Conservation (phyloP, 2,113 vertebrate species). For the Neodontobutis hainanensis region DNA sequence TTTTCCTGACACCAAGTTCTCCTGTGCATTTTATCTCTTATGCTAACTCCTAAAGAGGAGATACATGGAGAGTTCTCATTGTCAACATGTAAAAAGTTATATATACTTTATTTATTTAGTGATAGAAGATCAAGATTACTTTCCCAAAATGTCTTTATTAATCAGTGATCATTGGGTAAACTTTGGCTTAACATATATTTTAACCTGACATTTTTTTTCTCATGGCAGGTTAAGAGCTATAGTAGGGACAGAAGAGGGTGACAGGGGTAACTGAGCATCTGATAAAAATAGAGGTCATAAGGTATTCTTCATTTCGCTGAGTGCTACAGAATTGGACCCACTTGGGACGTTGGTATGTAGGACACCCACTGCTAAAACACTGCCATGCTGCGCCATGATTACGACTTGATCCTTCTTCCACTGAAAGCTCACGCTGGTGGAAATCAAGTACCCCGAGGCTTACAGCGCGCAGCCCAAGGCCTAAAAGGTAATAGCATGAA, state of each 20-base stretch:
- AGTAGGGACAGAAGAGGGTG: constrained; percentile 21
- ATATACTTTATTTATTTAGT: no score
- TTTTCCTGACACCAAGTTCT: no score
- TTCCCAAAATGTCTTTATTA: constrained; percentile 7
- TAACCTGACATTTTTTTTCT: constrained; percentile 46
- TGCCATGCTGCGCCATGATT: constrained; percentile 67
- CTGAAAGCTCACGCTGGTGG: constrained; percentile 67
- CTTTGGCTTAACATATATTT: constrained; percentile 18
- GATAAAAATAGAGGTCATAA: constrained; percentile 78
- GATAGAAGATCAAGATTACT: no score
- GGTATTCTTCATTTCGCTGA: constrained; percentile 76
- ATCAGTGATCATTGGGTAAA: constrained; percentile 22
- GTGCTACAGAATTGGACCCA: constrained; percentile 70
- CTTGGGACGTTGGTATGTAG: constrained; percentile 77
- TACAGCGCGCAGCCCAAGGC: constrained; percentile 71
- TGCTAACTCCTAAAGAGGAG: no score
- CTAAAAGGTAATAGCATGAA: constrained; percentile 80
- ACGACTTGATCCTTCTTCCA: constrained; percentile 70
- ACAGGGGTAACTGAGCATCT: constrained; percentile 55
- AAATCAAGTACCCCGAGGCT: constrained; percentile 76
- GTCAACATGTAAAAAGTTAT: no score
- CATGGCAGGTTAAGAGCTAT: constrained; percentile 42
- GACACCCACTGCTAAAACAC: constrained; percentile 76
- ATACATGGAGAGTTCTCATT: no score
- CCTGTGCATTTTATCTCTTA: no score